A percentile compares a stretch with the other conserved stretches of the same genome.
phyloP scores from a whole-genome alignment of 2,113 vertebrate genomes.

The Tichodroma muraria region DNA sequence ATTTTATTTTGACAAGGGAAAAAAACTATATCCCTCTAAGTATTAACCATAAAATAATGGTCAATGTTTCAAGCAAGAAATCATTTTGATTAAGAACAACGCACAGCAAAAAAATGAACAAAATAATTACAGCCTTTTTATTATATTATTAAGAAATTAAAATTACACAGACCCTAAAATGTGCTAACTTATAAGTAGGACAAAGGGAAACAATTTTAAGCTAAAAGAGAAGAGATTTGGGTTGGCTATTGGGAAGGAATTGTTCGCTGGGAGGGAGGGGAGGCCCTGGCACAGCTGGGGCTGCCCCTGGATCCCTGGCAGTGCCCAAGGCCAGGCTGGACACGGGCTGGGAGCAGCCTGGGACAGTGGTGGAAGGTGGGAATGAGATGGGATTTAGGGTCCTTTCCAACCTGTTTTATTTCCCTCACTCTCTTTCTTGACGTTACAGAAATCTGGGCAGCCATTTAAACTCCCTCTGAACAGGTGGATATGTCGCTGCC shows the following conservation, averaged over 20 bases:
- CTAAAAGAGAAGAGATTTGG: not conserved
- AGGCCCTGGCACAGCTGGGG: not conserved
- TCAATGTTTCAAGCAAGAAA: not conserved
- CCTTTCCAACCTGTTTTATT: not conserved
- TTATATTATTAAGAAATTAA: not conserved
- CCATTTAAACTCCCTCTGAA: not conserved
- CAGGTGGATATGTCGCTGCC: not conserved
- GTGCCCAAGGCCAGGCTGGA: not conserved
- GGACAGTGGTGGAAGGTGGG: rapidly evolving
- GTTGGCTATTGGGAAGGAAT: not conserved
- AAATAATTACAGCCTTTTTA: not conserved
- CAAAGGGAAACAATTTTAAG: not conserved
- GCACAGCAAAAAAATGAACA: not conserved
- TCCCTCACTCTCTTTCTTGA: not conserved
- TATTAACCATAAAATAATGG: slow-evolving; percentile 1
- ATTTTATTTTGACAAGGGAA: not conserved
- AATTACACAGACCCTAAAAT: not conserved
- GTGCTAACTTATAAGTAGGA: not conserved
- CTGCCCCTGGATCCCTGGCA: not conserved
- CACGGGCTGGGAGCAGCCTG: not conserved
- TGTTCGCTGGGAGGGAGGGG: not conserved
- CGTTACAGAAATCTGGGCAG: not conserved
- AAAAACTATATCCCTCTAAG: not conserved
- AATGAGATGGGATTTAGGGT: not conserved
- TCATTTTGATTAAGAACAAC: not conserved